Conservation (phyloP, 2,113 vertebrate genomes). For the Brachionichthys hirsutus region DNA sequence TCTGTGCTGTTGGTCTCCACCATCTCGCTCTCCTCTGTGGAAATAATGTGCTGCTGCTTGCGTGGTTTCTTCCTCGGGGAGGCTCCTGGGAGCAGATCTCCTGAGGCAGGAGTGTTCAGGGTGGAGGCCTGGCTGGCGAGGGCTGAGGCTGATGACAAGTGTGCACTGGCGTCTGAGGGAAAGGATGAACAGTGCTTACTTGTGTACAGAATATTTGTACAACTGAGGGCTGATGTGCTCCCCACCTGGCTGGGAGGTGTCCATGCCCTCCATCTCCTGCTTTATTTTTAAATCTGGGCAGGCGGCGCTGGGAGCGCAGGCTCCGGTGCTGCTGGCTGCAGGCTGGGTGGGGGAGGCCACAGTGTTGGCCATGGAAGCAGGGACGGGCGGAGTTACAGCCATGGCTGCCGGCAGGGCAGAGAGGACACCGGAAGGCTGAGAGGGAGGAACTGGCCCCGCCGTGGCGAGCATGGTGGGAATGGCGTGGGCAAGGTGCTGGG, state of each 20-base stretch:
- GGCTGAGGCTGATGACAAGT: slow-evolving; percentile 63
- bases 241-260: slow-evolving; percentile 73
- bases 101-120: slow-evolving; percentile 78
- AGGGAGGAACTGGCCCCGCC: slow-evolving; percentile 83
- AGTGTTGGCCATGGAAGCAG: slow-evolving; percentile 81
- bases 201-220: background rate
- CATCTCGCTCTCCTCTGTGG: slow-evolving; percentile 97
- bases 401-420: slow-evolving; percentile 84
- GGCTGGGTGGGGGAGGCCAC: slow-evolving; percentile 87
- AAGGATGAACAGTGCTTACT: background rate
- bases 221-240: background rate
- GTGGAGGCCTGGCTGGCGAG: slow-evolving; percentile 82
- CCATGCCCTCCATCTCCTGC: slow-evolving; percentile 89
- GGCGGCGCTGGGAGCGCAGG: slow-evolving; percentile 81
- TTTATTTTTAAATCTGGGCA: slow-evolving; percentile 91
- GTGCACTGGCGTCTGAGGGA: slow-evolving; percentile 51
- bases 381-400: slow-evolving; percentile 78
- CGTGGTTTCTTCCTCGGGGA: slow-evolving; percentile 97
- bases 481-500: slow-evolving; percentile 88
- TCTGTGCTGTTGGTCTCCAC: slow-evolving; percentile 98
- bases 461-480: slow-evolving; percentile 86
- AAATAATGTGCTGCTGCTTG: slow-evolving; percentile 98
- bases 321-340: slow-evolving; percentile 81
- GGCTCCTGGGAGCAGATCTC: slow-evolving; percentile 90
- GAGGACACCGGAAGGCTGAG: slow-evolving; percentile 85